Conservation (phyloP, 2,797 vertebrate species). For the Octomys mimax region DNA sequence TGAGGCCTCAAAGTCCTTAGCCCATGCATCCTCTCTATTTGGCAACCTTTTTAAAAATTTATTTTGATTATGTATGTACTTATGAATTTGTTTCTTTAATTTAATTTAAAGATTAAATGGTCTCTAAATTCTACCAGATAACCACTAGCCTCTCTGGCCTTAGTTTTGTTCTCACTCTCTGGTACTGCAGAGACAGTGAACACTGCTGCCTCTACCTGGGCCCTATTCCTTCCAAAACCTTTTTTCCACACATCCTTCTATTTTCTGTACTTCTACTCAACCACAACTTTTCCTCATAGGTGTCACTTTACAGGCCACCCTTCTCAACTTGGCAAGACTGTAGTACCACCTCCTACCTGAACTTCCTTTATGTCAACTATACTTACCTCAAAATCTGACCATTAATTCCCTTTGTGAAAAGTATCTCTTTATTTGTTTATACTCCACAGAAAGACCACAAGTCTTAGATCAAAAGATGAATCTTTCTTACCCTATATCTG, state of each 20-base stretch:
- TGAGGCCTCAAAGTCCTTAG: not conserved
- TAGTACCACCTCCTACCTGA: not conserved
- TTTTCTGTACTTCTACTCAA: not conserved
- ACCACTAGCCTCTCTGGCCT: not conserved
- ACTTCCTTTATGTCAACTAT: not conserved
- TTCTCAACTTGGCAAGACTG: not conserved
- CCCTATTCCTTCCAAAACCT: not conserved
- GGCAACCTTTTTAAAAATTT: not conserved
- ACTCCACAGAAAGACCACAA: not conserved
- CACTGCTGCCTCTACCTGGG: not conserved
- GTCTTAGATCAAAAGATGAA: not conserved
- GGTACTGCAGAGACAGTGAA: rapidly evolving
- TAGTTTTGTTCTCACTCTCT: not conserved
- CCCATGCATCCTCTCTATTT: not conserved
- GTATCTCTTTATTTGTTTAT: not conserved
- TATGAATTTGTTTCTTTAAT: not conserved
- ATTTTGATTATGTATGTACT: not conserved
- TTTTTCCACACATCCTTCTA: not conserved
- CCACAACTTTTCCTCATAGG: rapidly evolving
- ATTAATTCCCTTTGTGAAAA: not conserved
- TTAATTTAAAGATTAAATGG: not conserved
- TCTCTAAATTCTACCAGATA: not conserved
- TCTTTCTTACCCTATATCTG: not conserved
- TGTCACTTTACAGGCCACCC: not conserved
- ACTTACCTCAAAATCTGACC: not conserved